Percentiles rank a stretch among this genome's conserved stretches.
Conservation (phyloP, 1,140 invertebrate species). For the Tyrophagus putrescentiae region DNA sequence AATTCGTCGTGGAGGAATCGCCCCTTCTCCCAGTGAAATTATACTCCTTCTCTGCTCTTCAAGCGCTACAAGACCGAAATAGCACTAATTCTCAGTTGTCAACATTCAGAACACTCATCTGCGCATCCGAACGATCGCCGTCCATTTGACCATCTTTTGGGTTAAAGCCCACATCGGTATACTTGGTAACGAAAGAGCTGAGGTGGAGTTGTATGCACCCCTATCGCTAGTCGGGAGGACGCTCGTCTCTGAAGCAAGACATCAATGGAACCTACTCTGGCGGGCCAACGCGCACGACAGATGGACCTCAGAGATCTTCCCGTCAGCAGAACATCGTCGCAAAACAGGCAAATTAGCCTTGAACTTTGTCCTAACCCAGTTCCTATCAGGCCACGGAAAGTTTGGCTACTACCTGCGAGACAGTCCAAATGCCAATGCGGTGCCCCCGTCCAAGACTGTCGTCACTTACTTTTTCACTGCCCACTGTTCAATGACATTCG, state of each 20-base stretch:
- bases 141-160: background rate
- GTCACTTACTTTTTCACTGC: background rate
- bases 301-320: background rate
- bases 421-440: background rate
- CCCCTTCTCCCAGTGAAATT: background rate
- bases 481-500: too few species aligned
- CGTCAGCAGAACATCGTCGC: background rate
- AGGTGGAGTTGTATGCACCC: too few species aligned
- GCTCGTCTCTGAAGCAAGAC: background rate
- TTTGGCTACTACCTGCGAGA: background rate
- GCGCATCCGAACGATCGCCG: background rate
- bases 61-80: background rate
- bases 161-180: slow-evolving; percentile 13
- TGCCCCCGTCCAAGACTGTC: background rate
- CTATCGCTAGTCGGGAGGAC: too few species aligned
- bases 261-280: background rate
- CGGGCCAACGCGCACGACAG: background rate
- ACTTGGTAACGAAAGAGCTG: slow-evolving; percentile 7
- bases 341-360: background rate
- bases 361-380: background rate
- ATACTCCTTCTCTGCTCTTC: background rate
- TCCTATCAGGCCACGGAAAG: background rate
- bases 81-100: background rate
- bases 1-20: background rate
- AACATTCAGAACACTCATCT: background rate